These are phyloP conservation scores for Tuta absoluta DNA, from an alignment of 2,888 invertebrate species.

Conservation along the genomic window DNA sequence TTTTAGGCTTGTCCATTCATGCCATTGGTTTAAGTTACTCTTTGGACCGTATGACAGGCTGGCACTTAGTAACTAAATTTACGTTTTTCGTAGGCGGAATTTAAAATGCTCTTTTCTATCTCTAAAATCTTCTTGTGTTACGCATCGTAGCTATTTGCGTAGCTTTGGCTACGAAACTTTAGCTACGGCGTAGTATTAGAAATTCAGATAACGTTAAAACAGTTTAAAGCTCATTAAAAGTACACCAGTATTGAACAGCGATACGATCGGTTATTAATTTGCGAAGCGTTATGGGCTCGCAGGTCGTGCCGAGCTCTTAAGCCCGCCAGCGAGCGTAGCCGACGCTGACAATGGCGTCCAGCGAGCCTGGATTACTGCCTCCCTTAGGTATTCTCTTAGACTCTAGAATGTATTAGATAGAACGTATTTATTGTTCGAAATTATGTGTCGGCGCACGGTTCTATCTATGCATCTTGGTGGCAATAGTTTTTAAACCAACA, in stretches of 20 bases:
- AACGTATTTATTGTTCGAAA: too few relatives aligned
- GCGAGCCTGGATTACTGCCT: constrained; percentile 65
- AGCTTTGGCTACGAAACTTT: neutral
- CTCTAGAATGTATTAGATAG: too few relatives aligned
- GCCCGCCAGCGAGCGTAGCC: constrained; percentile 48
- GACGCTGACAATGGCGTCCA: constrained; percentile 59
- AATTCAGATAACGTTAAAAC: neutral
- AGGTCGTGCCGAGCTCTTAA: constrained; percentile 61
- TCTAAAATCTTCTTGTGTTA: neutral
- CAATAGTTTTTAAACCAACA: too few relatives aligned
- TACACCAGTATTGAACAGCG: constrained; percentile 36
- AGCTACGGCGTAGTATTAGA: neutral
- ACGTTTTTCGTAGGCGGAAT: neutral
- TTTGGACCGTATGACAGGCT: neutral
- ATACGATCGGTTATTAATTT: constrained; percentile 69
- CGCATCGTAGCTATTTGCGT: neutral
- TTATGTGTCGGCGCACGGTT: too few relatives aligned
- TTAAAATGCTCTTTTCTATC: neutral
- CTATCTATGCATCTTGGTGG: too few relatives aligned
- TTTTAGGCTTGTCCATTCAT: constrained; percentile 22
- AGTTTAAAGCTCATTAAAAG: neutral
- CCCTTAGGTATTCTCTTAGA: constrained; percentile 40
- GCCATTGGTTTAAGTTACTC: neutral
- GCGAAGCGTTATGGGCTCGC: constrained; percentile 48
- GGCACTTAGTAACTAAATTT: neutral